Evolutionary conservation across 2,888 invertebrate genomes (phyloP).

Genomic region (Teleogryllus oceanicus): DNA sequence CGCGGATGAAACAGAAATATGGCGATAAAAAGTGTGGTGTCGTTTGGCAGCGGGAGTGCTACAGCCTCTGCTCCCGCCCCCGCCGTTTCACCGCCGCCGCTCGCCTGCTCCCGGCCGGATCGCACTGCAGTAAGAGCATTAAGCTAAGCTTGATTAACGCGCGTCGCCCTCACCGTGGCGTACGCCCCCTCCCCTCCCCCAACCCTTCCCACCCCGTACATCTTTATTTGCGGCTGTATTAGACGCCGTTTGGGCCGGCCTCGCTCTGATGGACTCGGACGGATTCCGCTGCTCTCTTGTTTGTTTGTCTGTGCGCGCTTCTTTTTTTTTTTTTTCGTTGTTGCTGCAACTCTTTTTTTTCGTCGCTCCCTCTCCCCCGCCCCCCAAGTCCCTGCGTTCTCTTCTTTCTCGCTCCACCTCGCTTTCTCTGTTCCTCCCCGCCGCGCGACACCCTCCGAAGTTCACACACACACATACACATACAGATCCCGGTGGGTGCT

Average conservation of each 20-base stretch:
- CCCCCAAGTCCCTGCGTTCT: not conserved
- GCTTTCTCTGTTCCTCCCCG: not conserved
- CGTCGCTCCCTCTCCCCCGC: not conserved
- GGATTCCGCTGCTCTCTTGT: constrained; percentile 18
- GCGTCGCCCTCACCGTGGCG: not conserved
- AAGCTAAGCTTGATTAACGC: constrained; percentile 11
- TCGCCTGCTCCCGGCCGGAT: not conserved
- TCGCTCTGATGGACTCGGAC: constrained; percentile 18
- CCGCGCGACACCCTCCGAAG: not conserved
- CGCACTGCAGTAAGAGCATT: not conserved
- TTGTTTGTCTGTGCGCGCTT: not conserved
- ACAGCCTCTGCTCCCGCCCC: not conserved
- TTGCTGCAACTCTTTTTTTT: not conserved
- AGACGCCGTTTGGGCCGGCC: not conserved
- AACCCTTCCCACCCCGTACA: not conserved
- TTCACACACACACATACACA: no score
- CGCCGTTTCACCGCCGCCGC: not conserved
- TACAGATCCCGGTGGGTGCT: not conserved
- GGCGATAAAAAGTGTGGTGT: constrained; percentile 18
- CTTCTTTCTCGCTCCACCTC: not conserved
- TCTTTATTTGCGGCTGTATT: constrained; percentile 18
- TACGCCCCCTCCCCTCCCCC: not conserved
- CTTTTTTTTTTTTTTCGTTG: not conserved
- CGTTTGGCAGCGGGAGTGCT: not conserved
- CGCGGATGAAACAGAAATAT: constrained; percentile 18